Conservation (phyloP, 2,113 vertebrate species). For the Seriola aureovittata region DNA sequence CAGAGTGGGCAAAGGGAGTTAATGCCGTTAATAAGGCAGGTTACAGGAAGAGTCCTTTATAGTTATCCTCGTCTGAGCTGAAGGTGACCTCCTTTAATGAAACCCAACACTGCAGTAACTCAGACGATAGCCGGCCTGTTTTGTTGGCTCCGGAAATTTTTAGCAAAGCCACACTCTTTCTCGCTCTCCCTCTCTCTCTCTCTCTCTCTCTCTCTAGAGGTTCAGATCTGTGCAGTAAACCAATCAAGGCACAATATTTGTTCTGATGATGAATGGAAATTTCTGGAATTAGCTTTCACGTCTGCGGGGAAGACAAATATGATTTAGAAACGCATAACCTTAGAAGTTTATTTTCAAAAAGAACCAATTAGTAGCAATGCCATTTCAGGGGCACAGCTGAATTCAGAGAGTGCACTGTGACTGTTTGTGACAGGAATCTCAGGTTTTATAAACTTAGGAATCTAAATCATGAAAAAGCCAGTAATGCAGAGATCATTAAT, state of each 20-base stretch:
- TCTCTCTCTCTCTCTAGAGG: not conserved
- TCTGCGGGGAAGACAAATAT: slow-evolving; percentile 19
- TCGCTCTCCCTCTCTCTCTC: no score
- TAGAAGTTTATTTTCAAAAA: not conserved
- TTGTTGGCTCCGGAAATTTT: slow-evolving; percentile 26
- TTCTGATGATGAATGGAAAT: slow-evolving; percentile 31
- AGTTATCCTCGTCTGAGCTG: slow-evolving; percentile 39
- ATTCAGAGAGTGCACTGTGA: not conserved
- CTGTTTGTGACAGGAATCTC: not conserved
- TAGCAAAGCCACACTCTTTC: slow-evolving; percentile 2
- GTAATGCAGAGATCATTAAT: slow-evolving; percentile 26
- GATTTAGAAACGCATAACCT: slow-evolving; percentile 39
- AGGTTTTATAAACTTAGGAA: slow-evolving; percentile 13
- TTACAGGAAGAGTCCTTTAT: slow-evolving; percentile 34
- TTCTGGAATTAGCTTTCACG: slow-evolving; percentile 15
- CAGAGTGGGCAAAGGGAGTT: slow-evolving; percentile 22
- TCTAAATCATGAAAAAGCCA: not conserved
- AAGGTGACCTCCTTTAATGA: slow-evolving; percentile 65
- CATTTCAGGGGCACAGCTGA: not conserved
- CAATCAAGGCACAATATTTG: slow-evolving; percentile 13
- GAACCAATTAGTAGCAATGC: not conserved
- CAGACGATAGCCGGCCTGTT: slow-evolving; percentile 5
- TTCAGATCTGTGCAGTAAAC: slow-evolving; percentile 28
- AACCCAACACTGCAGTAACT: slow-evolving; percentile 28
- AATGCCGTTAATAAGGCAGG: slow-evolving; percentile 44